These are phyloP conservation scores for Pachypanchax playfairii DNA, from an alignment of 2,113 vertebrate species.

Conservation along the genomic window DNA sequence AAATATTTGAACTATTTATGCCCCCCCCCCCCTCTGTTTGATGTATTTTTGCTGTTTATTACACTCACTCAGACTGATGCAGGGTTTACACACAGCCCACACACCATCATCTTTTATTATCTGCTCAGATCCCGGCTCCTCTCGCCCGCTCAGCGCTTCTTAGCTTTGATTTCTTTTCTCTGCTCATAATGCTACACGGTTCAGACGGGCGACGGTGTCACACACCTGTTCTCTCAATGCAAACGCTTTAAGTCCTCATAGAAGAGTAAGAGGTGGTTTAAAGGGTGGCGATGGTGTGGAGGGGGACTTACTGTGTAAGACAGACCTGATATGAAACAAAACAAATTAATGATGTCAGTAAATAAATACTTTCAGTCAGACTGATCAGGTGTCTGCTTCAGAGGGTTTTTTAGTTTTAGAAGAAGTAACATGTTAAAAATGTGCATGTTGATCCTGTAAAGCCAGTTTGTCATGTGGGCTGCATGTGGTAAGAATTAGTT, in stretches of 20 bases:
- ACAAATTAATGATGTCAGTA: conserved; percentile 15
- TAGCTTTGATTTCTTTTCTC: conserved; percentile 55
- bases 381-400: no score
- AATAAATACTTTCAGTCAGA: background rate
- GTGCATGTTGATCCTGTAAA: no score
- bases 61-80: conserved; percentile 74
- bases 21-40: conserved; percentile 54
- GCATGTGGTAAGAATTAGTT: no score
- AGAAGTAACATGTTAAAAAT: no score
- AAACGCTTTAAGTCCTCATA: conserved; percentile 58
- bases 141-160: conserved; percentile 60
- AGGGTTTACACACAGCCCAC: conserved; percentile 76
- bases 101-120: conserved; percentile 82
- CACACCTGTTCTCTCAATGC: conserved; percentile 73
- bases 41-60: conserved; percentile 72
- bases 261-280: conserved; percentile 51
- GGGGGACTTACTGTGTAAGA: background rate
- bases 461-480: no score
- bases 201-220: conserved; percentile 58
- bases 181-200: conserved; percentile 62
- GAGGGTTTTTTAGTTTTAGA: no score
- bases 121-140: conserved; percentile 72
- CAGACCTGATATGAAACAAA: background rate
- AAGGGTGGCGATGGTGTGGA: background rate
- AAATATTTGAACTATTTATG: conserved; percentile 81